Percentiles rank a stretch among this genome's conserved stretches.
phyloP scores from a whole-genome alignment of 2,797 vertebrate genomes.

The Parambassis ranga region DNA sequence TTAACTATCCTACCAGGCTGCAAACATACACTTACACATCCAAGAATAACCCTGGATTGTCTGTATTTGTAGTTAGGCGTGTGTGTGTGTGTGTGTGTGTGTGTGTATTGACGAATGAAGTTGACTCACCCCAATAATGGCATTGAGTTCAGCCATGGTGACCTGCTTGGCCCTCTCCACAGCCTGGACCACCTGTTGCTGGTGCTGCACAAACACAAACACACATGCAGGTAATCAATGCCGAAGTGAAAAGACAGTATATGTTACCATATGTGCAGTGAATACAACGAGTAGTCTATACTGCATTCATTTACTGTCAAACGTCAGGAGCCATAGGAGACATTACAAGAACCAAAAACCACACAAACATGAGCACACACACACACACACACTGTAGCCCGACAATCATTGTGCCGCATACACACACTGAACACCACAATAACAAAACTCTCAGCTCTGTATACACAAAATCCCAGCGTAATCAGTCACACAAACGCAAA shows the following conservation, averaged over 20 bases:
- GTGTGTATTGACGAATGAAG: slow-evolving; percentile 16
- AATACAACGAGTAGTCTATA: background rate
- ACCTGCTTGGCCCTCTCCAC: slow-evolving; percentile 91
- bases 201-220: slow-evolving; percentile 64
- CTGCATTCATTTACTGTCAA: background rate
- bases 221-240: background rate
- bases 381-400: background rate
- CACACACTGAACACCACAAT: background rate
- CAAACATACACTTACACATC: too few species aligned
- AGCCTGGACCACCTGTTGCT: slow-evolving; percentile 82
- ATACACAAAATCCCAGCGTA: slow-evolving; percentile 53
- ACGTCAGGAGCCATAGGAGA: background rate
- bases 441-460: slow-evolving; percentile 42
- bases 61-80: too few species aligned
- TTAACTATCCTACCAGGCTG: too few species aligned
- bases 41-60: too few species aligned
- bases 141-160: slow-evolving; percentile 97
- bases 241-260: background rate
- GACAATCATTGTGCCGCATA: background rate
- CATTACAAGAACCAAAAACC: background rate
- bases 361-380: background rate
- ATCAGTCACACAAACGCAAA: slow-evolving; percentile 55
- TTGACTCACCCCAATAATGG: slow-evolving; percentile 91
- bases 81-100: background rate
- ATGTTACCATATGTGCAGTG: background rate